phyloP scores from a whole-genome alignment of 1,140 invertebrate species.

The Leptopilina clavipes region DNA sequence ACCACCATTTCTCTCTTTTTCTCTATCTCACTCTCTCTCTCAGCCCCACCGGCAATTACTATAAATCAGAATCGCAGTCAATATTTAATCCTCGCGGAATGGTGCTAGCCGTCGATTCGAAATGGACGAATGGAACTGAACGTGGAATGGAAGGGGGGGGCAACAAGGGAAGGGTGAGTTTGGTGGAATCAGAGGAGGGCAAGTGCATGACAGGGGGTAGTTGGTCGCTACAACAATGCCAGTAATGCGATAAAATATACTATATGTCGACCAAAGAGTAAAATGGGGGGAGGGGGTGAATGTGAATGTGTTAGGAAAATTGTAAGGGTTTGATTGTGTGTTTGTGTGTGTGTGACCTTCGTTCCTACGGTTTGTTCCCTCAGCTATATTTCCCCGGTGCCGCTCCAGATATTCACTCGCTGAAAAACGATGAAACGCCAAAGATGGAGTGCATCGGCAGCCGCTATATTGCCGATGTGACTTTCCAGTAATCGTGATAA shows the following conservation, averaged over 20 bases:
- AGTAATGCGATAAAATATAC: conserved; percentile 71
- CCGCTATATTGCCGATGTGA: conserved; percentile 27
- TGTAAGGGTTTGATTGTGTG: conserved; percentile 41
- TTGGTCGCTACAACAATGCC: conserved; percentile 67
- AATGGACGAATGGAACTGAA: conserved; percentile 51
- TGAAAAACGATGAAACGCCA: conserved; percentile 51
- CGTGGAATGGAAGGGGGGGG: conserved; percentile 43
- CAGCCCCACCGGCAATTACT: conserved; percentile 68
- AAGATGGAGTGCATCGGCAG: conserved; percentile 26
- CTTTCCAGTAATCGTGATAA: conserved; percentile 40
- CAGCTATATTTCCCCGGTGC: conserved; percentile 41
- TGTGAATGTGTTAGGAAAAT: conserved; percentile 34
- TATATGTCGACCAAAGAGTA: conserved; percentile 51
- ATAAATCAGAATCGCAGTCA: conserved; percentile 74
- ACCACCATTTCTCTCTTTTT: no score
- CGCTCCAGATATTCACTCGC: conserved; percentile 46
- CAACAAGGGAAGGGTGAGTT: background rate
- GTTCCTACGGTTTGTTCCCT: conserved; percentile 49
- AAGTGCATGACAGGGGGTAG: conserved; percentile 39
- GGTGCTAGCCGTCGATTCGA: conserved; percentile 63
- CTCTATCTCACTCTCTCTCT: conserved; percentile 37
- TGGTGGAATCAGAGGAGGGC: conserved; percentile 35
- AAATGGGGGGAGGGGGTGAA: conserved; percentile 35
- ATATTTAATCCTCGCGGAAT: conserved; percentile 74
- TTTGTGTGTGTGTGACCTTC: conserved; percentile 41